phyloP scores from a whole-genome alignment of 2,888 invertebrate species.

The Agriopis aurantiaria region DNA sequence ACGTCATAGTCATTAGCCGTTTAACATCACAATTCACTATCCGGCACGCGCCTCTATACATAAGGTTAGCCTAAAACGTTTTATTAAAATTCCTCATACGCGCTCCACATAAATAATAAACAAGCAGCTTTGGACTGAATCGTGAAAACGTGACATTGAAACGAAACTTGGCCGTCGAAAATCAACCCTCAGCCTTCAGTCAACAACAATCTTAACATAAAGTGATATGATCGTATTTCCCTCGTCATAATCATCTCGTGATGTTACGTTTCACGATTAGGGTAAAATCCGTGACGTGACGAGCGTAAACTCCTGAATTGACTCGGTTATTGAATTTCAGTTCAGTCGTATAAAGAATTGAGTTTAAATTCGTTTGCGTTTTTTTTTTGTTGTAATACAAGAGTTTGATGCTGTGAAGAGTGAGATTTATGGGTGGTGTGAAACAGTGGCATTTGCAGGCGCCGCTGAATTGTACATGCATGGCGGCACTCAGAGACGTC shows the following conservation, averaged over 20 bases:
- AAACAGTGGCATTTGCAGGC: constrained; percentile 70
- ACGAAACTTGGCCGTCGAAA: constrained; percentile 59
- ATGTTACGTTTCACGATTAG: constrained; percentile 22
- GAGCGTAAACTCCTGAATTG: constrained; percentile 64
- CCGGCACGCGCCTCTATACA: constrained; percentile 37
- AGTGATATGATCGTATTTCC: constrained; percentile 60
- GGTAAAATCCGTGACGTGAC: constrained; percentile 68
- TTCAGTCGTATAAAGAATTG: constrained; percentile 58
- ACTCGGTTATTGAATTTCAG: constrained; percentile 62
- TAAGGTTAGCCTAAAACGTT: constrained; percentile 47
- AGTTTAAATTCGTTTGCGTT: constrained; percentile 62
- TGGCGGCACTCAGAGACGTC: constrained; percentile 66
- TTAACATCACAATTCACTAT: constrained; percentile 41
- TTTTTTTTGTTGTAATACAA: constrained; percentile 71
- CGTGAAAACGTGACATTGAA: constrained; percentile 72
- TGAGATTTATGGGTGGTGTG: constrained; percentile 74
- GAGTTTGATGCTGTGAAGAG: constrained; percentile 64
- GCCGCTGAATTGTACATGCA: constrained; percentile 65
- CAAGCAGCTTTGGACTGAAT: constrained; percentile 62
- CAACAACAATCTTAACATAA: constrained; percentile 51
- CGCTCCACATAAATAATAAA: constrained; percentile 67
- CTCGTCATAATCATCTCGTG: constrained; percentile 37
- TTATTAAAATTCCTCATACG: constrained; percentile 63
- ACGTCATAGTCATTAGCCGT: constrained; percentile 42
- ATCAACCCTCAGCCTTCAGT: constrained; percentile 28